Evolutionary conservation across 2,888 invertebrate species (phyloP).

Genomic region (Drymonia ruficornis): DNA sequence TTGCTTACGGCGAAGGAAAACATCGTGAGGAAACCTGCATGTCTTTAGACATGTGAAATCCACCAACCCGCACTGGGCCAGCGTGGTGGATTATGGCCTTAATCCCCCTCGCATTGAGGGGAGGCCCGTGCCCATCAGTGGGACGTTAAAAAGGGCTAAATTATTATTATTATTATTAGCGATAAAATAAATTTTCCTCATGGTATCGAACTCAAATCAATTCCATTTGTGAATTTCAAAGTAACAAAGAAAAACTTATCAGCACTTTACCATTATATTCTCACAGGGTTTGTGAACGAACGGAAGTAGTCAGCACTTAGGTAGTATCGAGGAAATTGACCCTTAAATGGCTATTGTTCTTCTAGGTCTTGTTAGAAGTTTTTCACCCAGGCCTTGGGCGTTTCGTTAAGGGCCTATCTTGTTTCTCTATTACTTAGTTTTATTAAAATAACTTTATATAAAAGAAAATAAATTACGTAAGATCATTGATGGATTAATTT

Average conservation of each 20-base stretch:
- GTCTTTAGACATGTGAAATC: too few species aligned
- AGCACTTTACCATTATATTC: slow-evolving; percentile 11
- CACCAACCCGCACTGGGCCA: too few species aligned
- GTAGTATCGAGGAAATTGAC: background rate
- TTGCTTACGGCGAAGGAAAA: too few species aligned
- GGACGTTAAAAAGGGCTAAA: too few species aligned
- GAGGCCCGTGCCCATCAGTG: too few species aligned
- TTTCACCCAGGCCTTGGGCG: background rate
- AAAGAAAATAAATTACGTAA: background rate
- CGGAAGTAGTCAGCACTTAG: background rate
- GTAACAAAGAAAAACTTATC: background rate
- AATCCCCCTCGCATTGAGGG: too few species aligned
- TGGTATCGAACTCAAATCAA: background rate
- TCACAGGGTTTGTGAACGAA: background rate
- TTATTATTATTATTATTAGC: too few species aligned
- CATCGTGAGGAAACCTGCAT: too few species aligned
- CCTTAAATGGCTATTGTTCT: background rate
- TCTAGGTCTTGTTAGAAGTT: background rate
- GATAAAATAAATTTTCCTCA: too few species aligned
- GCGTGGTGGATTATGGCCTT: too few species aligned
- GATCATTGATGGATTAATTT: too few species aligned
- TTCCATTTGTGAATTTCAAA: background rate
- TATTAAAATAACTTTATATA: background rate
- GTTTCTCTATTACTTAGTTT: background rate
- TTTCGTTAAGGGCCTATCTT: background rate